Percentiles rank a stretch among this genome's conserved stretches.
Conservation (phyloP, 2,113 vertebrate genomes). For the Misgurnus mizolepis region DNA sequence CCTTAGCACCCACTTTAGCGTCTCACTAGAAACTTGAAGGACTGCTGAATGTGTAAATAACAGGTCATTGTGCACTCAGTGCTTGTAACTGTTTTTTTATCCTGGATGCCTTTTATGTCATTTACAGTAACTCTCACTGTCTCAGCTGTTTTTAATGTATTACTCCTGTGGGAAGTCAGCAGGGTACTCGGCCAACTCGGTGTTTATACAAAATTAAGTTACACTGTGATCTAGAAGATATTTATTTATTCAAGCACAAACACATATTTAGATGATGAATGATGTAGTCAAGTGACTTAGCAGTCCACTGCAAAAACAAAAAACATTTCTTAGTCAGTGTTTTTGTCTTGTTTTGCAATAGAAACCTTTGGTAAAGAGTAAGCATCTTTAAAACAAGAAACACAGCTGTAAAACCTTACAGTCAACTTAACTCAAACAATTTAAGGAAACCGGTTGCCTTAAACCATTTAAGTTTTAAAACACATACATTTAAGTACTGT, state of each 20-base stretch:
- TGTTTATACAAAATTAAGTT: neutral
- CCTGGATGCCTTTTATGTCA: conserved; percentile 76
- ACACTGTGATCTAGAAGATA: conserved; percentile 30
- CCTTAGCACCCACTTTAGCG: conserved; percentile 11
- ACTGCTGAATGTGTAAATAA: conserved; percentile 99
- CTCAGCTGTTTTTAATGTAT: conserved; percentile 46
- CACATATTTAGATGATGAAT: conserved; percentile 7
- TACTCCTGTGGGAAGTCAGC: conserved; percentile 44
- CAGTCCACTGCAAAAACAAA: no score
- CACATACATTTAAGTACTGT: no score
- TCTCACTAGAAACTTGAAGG: conserved; percentile 97
- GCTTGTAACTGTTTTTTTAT: conserved; percentile 89
- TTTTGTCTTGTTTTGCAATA: no score
- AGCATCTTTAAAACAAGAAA: no score
- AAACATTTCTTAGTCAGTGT: no score
- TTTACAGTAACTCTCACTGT: conserved; percentile 62
- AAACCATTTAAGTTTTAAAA: no score
- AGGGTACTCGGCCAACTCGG: neutral
- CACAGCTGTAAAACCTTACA: no score
- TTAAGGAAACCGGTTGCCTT: no score
- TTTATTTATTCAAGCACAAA: neutral
- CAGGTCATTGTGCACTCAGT: conserved; percentile 85
- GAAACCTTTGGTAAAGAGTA: no score
- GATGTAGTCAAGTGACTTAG: conserved; percentile 21
- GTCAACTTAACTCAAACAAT: no score